Base-by-base conservation (phyloP, 1,140 invertebrate species). In the Oryzaephilus surinamensis region DNA sequence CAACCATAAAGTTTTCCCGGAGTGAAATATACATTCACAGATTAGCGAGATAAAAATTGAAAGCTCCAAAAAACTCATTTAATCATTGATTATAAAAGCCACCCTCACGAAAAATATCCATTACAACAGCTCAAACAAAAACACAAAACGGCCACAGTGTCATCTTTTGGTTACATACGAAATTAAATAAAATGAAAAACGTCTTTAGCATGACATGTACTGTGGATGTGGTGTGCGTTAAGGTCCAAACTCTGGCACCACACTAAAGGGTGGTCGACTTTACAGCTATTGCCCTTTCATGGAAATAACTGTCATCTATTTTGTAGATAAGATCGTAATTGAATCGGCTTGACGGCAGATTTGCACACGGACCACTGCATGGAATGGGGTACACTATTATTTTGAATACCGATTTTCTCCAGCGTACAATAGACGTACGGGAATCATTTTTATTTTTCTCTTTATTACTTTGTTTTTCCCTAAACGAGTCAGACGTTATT, bases 231-330 rank as follows among this genome's bases (percentile, higher is more conserved):
- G 26, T 4, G 20, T 21, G 23, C 45, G 27, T 20, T 51, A 45
- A 48, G 45, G 49, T 28, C 41, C 42, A 44, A 15, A 38, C 28
- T 38, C 17, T 19, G 30, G 32, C 36, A 29, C 29, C 38, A 38
- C 41, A 37, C 28, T 26, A 31, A 37, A 28, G 40, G 40, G 34
- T 32, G 40, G 38, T 50, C 44, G 42, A 50, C 50, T 50, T 59
- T 58, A 59, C 50, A 48, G 52, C 46, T 52, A 52, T 52, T 56
- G 57, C 59, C 57, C 52, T 60, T 55, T 58, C 58, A 62, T 62
- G 58, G 57, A 62, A 60, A 62, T 62, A 60, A 62, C 60, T 62
- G 60, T 62, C 60, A 62, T 62, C 60, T 59, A 59, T 62, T 62
- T 60, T 57, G 41, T 21, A 59, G 60, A 62, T 62, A 62, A 62